Evolutionary conservation across 2,113 vertebrate genomes (phyloP).

Genomic region (Gallinago paraguaiae): DNA sequence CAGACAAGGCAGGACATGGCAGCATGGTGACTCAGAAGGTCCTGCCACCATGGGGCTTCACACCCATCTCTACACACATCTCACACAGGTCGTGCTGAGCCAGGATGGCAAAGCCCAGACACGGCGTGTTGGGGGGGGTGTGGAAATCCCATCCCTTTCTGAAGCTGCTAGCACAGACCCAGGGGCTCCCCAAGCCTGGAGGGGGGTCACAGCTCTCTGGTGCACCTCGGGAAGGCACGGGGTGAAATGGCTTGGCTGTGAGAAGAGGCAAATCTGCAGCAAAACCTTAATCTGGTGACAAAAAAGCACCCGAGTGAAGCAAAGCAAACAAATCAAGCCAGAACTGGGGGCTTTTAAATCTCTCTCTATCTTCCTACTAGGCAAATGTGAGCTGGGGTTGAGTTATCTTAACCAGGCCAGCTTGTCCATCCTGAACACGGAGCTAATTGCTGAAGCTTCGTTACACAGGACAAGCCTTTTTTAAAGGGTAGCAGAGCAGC

Average conservation of each 20-base stretch:
- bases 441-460: not conserved
- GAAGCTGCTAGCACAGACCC: not conserved
- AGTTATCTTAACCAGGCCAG: not conserved
- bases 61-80: fast-evolving
- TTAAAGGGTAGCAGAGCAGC: not conserved
- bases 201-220: not conserved
- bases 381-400: not conserved
- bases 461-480: not conserved
- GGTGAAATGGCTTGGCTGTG: not conserved
- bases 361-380: not conserved
- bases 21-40: fast-evolving
- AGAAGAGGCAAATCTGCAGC: not conserved
- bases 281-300: not conserved
- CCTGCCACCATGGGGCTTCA: not conserved
- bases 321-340: not conserved
- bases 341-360: not conserved
- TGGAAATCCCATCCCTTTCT: not conserved
- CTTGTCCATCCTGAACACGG: not conserved
- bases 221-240: not conserved
- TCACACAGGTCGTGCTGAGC: fast-evolving
- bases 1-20: not conserved
- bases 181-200: fast-evolving
- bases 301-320: not conserved
- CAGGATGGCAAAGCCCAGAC: not conserved
- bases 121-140: fast-evolving